Conservation (phyloP, 2,113 vertebrate genomes). For the Colossoma macropomum region DNA sequence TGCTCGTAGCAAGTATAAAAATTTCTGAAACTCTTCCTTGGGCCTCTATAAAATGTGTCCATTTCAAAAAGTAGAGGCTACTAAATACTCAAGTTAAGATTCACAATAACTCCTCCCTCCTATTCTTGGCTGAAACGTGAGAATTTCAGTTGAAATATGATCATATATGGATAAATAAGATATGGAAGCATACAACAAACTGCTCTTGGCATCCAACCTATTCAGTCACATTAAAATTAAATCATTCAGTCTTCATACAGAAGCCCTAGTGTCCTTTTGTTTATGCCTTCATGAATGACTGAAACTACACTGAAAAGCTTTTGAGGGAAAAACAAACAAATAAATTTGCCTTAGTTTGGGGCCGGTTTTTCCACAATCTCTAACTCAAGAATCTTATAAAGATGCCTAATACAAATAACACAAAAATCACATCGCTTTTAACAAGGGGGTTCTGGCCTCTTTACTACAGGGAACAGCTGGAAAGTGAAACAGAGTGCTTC, state of each 20-base stretch:
- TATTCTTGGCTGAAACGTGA: constrained; percentile 1
- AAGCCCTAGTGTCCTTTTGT: background rate
- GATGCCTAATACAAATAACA: constrained; percentile 3
- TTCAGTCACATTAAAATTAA: constrained; percentile 4
- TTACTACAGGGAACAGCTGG: background rate
- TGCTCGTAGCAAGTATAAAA: constrained; percentile 35
- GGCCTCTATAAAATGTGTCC: constrained; percentile 10
- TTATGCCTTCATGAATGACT: background rate
- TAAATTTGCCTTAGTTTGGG: background rate
- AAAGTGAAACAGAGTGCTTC: constrained; percentile 22
- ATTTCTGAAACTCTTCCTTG: background rate
- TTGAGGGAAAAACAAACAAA: background rate
- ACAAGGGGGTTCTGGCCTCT: background rate
- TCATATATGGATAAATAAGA: constrained; percentile 15
- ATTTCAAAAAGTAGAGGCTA: constrained; percentile 13
- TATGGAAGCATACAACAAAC: constrained; percentile 8
- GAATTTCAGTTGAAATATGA: constrained; percentile 7
- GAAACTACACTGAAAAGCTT: too few relatives aligned
- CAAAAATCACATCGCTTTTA: background rate
- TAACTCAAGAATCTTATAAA: constrained; percentile 12
- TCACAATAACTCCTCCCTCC: background rate
- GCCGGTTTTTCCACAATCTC: background rate
- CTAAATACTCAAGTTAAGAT: constrained; percentile 13
- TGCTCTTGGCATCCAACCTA: background rate
- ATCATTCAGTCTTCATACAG: constrained; percentile 9